Evolutionary conservation across 2,888 invertebrate genomes (phyloP).

Genomic region (Eristalis arbustorum): DNA sequence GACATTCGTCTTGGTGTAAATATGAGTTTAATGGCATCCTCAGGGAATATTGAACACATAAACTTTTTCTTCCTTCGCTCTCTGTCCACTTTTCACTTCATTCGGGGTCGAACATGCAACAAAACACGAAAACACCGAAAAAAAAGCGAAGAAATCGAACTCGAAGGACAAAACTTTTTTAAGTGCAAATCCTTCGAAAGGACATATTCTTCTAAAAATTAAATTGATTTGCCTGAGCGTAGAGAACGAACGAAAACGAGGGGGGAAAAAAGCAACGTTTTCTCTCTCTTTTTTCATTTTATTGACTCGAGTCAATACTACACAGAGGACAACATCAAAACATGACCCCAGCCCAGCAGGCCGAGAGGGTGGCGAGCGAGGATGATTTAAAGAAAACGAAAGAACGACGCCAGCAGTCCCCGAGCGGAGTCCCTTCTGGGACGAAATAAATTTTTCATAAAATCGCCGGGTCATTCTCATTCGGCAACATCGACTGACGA

Average conservation of each 20-base stretch:
- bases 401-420: background rate
- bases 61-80: constrained; percentile 34
- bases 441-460: constrained; percentile 68
- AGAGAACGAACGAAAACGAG: constrained; percentile 1
- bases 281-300: constrained; percentile 24
- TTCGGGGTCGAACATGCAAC: constrained; percentile 4
- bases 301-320: constrained; percentile 60
- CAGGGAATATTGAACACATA: constrained; percentile 46
- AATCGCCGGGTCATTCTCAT: constrained; percentile 62
- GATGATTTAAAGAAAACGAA: constrained; percentile 56
- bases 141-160: background rate
- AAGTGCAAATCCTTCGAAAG: constrained; percentile 67
- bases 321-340: constrained; percentile 64
- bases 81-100: constrained; percentile 58
- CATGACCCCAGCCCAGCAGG: constrained; percentile 60
- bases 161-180: constrained; percentile 52
- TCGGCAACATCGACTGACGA: constrained; percentile 59
- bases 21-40: constrained; percentile 72
- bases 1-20: constrained; percentile 70
- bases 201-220: constrained; percentile 67
- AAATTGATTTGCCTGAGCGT: constrained; percentile 64
- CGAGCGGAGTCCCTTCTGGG: constrained; percentile 42
- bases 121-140: constrained; percentile 14
- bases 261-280: constrained; percentile 5
- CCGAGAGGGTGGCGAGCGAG: background rate